Evolutionary conservation across 2,888 invertebrate genomes (phyloP).

Genomic region (Idaea aversata): DNA sequence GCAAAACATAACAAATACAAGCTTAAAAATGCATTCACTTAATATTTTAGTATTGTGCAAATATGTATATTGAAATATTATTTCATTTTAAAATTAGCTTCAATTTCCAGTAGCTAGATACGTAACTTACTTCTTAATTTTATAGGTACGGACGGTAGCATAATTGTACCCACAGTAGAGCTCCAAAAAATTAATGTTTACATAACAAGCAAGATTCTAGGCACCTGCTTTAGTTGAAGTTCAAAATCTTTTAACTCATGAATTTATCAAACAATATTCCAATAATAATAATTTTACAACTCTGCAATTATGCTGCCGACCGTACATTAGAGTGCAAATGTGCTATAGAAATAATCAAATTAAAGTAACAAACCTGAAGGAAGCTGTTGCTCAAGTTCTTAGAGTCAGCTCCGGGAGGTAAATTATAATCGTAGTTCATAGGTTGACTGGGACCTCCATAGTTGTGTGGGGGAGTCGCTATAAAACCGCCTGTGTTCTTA

Average conservation of each 20-base stretch:
- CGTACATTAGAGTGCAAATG: no score
- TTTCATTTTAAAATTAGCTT: background rate
- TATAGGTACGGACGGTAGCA: no score
- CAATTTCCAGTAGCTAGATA: no score
- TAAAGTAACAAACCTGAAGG: slow-evolving; percentile 53
- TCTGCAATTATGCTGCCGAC: no score
- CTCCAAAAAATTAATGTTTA: no score
- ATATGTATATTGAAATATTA: background rate
- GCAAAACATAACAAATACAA: slow-evolving; percentile 40
- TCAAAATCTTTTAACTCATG: no score
- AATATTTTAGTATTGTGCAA: slow-evolving; percentile 1
- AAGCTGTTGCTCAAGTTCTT: slow-evolving; percentile 84
- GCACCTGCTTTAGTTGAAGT: no score
- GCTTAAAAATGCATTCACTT: slow-evolving; percentile 17
- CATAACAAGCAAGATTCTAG: no score
- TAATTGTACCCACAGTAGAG: no score
- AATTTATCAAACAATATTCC: no score
- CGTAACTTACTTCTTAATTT: no score
- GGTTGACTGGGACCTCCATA: slow-evolving; percentile 55
- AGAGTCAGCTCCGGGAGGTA: slow-evolving; percentile 82
- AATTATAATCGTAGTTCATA: slow-evolving; percentile 82
- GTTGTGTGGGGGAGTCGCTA: slow-evolving; percentile 47
- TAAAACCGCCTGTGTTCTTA: slow-evolving; percentile 61
- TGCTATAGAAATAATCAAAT: background rate
- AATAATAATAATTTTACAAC: no score